Base-by-base conservation (phyloP, 2,797 vertebrate genomes). In the Enteromius afrohamiltoni region DNA sequence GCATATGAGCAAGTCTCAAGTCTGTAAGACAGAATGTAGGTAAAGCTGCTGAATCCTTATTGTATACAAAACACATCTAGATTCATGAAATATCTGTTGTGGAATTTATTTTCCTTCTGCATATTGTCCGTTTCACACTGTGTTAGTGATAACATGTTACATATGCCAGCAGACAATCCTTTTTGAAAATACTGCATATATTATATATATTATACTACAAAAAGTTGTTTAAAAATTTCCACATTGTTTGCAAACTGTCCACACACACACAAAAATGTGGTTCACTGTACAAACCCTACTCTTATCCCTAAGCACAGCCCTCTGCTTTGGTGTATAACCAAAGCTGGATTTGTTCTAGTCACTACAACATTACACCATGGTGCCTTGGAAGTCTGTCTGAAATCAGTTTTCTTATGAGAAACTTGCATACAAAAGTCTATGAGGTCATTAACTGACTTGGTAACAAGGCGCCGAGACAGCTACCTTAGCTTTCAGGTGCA, bases 81-180 rank as follows among this genome's bases (percentile, higher is more conserved):
- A 74, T 53, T 51, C 47, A 74, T 74, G 49, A 37, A 19, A 21
- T 45, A 70, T 69, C 13, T 73, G 16, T 17, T 47, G 68, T 71
- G 69, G 42, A 29, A 6, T 9, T 21, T 2, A 19, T 4, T 73
- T 73, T 51, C 4, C 47, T 53, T 53, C 19, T 53, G 71, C 29
- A 74, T 53, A 21, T 53, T 74, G 29, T 21, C 47, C n/a, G 29
- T 6, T 74, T 53, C 34, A 51, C 19, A 2, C 42, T 71, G 16
- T 51, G 16, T 49, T 34, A 21, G 29, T 74, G 71, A 3, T 37
- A 4, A 34, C 2, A n/a, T 17, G 5, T 49, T 49, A 31, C 16
- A 29, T 26, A 45, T 49, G 23, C 17, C 47, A 73, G 58, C 58
- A 23, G 9, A 58, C 0, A 11, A 23, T 23, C 3, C 6, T 51